These are phyloP conservation scores for Bagarius yarrelli DNA, from an alignment of 2,113 vertebrate species.

Conservation along the genomic window DNA sequence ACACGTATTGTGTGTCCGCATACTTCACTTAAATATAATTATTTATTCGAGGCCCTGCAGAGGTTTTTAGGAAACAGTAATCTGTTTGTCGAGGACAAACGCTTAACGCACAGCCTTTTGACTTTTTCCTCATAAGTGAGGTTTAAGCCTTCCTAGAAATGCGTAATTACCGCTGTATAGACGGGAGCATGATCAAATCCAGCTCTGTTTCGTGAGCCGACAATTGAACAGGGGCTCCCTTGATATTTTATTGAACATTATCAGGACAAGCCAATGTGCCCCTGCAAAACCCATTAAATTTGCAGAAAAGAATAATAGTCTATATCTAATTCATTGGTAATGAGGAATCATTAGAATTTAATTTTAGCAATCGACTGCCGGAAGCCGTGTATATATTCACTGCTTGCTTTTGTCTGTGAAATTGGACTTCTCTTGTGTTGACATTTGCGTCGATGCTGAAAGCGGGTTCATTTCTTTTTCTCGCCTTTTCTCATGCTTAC, in stretches of 20 bases:
- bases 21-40: slow-evolving; percentile 69
- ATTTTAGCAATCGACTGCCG: slow-evolving; percentile 46
- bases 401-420: slow-evolving; percentile 50
- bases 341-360: slow-evolving; percentile 49
- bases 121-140: slow-evolving; percentile 16
- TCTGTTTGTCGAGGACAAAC: slow-evolving; percentile 47
- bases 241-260: slow-evolving; percentile 52
- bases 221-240: slow-evolving; percentile 46
- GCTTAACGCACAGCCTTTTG: not conserved
- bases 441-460: slow-evolving; percentile 55
- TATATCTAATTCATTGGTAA: slow-evolving; percentile 50
- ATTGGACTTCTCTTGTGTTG: slow-evolving; percentile 53
- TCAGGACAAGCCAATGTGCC: slow-evolving; percentile 42
- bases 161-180: slow-evolving; percentile 43
- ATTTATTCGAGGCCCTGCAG: slow-evolving; percentile 65
- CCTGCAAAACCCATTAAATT: slow-evolving; percentile 45
- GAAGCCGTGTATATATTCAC: slow-evolving; percentile 33
- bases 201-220: slow-evolving; percentile 32
- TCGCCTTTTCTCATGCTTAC: not conserved
- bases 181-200: slow-evolving; percentile 30
- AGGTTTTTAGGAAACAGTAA: slow-evolving; percentile 50
- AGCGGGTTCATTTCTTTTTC: slow-evolving; percentile 24
- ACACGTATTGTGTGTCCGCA: slow-evolving; percentile 72
- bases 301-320: slow-evolving; percentile 45
- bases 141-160: slow-evolving; percentile 18